phyloP scores from a whole-genome alignment of 2,797 vertebrate species.

The Peromyscus attwateri region DNA sequence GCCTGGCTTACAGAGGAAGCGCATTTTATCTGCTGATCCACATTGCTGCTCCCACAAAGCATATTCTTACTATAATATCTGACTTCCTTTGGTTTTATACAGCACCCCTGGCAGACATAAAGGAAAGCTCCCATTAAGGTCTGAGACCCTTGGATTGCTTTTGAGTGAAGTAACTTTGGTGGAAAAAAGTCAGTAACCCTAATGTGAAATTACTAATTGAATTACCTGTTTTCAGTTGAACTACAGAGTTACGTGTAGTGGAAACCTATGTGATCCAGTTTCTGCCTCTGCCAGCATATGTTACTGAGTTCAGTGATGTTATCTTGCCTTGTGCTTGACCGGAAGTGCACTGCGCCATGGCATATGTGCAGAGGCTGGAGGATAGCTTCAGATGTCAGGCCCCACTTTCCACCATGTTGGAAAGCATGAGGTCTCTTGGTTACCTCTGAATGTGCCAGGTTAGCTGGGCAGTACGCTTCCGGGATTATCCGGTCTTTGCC shows the following conservation, averaged over 20 bases:
- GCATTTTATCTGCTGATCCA: background rate
- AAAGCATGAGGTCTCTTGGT: background rate
- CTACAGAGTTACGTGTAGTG: background rate
- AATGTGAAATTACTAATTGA: slow-evolving; percentile 22
- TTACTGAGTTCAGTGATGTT: background rate
- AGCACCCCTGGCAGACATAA: background rate
- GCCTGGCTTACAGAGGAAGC: background rate
- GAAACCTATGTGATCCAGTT: slow-evolving; percentile 38
- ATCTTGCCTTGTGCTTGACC: background rate
- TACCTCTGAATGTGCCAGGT: background rate
- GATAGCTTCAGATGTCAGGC: background rate
- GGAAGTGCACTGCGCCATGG: background rate
- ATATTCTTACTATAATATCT: background rate
- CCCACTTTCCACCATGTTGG: background rate
- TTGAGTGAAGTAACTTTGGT: slow-evolving; percentile 39
- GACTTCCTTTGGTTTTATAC: slow-evolving; percentile 34
- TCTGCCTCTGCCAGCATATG: background rate
- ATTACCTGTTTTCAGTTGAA: slow-evolving; percentile 55
- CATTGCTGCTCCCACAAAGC: background rate
- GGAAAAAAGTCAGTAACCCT: slow-evolving; percentile 17
- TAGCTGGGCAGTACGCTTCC: background rate
- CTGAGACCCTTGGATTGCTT: background rate
- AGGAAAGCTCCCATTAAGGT: background rate
- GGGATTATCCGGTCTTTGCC: background rate
- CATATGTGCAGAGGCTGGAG: background rate